Conservation (phyloP, 2,888 invertebrate species). For the Drosophila fulvimacula region DNA sequence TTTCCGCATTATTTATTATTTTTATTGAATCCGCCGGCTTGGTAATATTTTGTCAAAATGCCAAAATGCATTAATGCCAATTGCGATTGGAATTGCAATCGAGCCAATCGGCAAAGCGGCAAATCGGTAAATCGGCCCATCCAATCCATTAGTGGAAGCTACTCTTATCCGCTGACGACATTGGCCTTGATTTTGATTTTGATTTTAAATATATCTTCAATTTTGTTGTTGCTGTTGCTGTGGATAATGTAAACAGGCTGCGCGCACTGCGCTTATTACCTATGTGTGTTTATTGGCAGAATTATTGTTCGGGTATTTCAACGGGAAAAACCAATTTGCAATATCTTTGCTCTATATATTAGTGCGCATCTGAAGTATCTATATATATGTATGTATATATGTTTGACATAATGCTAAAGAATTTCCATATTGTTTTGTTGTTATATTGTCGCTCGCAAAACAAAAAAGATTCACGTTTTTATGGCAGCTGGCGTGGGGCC, state of each 20-base stretch:
- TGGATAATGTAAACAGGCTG: constrained; percentile 25
- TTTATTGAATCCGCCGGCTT: constrained; percentile 11
- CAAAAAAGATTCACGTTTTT: constrained; percentile 76
- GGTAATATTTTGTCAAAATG: constrained; percentile 52
- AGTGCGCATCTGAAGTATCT: constrained; percentile 6
- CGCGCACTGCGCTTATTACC: constrained; percentile 19
- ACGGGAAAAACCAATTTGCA: constrained; percentile 46
- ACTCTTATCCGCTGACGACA: constrained; percentile 49
- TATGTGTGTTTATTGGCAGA: constrained; percentile 33
- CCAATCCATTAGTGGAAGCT: constrained; percentile 61
- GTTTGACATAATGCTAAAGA: constrained; percentile 52
- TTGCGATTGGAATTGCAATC: constrained; percentile 63
- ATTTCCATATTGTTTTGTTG: constrained; percentile 40
- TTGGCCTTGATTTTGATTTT: constrained; percentile 77
- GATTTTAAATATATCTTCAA: constrained; percentile 21
- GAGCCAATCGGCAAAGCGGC: constrained; percentile 48
- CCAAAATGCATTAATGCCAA: constrained; percentile 58
- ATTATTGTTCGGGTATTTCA: constrained; percentile 29
- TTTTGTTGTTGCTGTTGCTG: background rate
- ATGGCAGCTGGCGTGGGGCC: constrained; percentile 72
- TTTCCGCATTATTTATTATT: background rate
- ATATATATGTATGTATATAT: constrained; percentile 16
- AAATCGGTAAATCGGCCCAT: constrained; percentile 40
- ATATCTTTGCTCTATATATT: constrained; percentile 15
- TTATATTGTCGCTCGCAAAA: constrained; percentile 39